Evolutionary conservation across 2,797 vertebrate species (phyloP), one percentile per base, ranked within the genome.

Genomic region (Myiotriccus ornatus): DNA sequence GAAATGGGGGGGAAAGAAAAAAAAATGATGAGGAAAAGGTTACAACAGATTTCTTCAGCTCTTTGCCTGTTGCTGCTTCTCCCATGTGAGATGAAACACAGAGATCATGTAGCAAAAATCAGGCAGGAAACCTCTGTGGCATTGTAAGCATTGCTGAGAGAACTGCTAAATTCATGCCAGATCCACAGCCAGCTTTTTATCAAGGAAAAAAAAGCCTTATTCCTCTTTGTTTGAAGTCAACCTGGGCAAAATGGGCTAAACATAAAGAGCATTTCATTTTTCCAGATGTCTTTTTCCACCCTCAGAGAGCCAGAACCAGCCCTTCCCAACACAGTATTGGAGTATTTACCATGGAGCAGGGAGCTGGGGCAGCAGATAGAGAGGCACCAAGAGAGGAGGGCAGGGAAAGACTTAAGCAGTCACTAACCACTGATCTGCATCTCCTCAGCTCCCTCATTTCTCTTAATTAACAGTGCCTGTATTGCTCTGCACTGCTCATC

Each of bases 381-480:
- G 0, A 25, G 22, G 20, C 34, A 75, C 14, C n/a, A 18, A 6
- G 62, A 68, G 53, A 73, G 32, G 47, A 41, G 19, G 4, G 20
- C 32, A 88, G 21, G 43, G 52, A 37, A 67, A 60, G 35, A 35
- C 62, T 85, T 59, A 27, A 67, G 47, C 47, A 89, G 19, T 65
- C 62, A 14, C 18, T 64, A 18, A 70, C 52, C 35, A 32, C 57
- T 64, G 63, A 76, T 78, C 30, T 64, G 30, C 47, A 80, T 52
- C 63, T 79, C 56, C 20, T 89, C 63, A 34, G 14, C 25, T 79
- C 47, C 56, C 46, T 68, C 17, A 0, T 64, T 90, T 78, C 56
- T 73, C 67, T 69, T 87, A 78, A 94, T 94, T 93, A 94, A 44
- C 22, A 41, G 30, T 14, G 25, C 34, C 17, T 44, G 87, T 67